Evolutionary conservation across 2,888 invertebrate genomes (phyloP).

Genomic region (Malthinus flaveolus): DNA sequence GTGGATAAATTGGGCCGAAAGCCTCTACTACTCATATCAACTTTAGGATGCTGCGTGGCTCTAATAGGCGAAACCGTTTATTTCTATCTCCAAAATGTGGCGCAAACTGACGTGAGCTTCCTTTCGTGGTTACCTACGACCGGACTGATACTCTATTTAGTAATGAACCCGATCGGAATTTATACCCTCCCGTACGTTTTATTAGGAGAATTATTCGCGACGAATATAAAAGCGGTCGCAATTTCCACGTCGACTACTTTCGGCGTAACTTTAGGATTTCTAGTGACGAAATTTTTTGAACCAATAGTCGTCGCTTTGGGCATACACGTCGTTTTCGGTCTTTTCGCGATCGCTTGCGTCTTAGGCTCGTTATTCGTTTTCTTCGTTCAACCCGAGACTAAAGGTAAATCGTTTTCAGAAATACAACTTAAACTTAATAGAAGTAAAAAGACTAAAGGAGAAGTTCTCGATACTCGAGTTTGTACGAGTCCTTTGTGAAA

Average conservation of each 20-base stretch:
- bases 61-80: constrained; percentile 58
- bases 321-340: constrained; percentile 62
- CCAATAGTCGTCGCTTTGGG: constrained; percentile 60
- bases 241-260: constrained; percentile 62
- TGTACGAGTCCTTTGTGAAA: too few species aligned
- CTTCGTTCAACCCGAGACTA: constrained; percentile 65
- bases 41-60: constrained; percentile 59
- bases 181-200: constrained; percentile 65
- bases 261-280: constrained; percentile 61
- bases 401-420: constrained; percentile 63
- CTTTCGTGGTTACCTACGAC: constrained; percentile 59
- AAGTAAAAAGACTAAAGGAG: constrained; percentile 5
- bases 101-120: constrained; percentile 49
- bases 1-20: constrained; percentile 61
- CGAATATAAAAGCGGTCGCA: constrained; percentile 64
- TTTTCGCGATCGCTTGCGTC: constrained; percentile 60
- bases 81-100: constrained; percentile 58
- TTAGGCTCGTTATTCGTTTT: constrained; percentile 62
- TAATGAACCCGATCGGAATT: constrained; percentile 63
- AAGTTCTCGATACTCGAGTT: not conserved
- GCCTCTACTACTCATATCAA: constrained; percentile 60
- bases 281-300: constrained; percentile 64
- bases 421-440: constrained; percentile 61
- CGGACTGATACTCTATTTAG: constrained; percentile 61
- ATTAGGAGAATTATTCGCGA: constrained; percentile 67